These are phyloP conservation scores for Pomatostomus ruficeps DNA, from an alignment of 2,113 vertebrate genomes.

Conservation along the genomic window DNA sequence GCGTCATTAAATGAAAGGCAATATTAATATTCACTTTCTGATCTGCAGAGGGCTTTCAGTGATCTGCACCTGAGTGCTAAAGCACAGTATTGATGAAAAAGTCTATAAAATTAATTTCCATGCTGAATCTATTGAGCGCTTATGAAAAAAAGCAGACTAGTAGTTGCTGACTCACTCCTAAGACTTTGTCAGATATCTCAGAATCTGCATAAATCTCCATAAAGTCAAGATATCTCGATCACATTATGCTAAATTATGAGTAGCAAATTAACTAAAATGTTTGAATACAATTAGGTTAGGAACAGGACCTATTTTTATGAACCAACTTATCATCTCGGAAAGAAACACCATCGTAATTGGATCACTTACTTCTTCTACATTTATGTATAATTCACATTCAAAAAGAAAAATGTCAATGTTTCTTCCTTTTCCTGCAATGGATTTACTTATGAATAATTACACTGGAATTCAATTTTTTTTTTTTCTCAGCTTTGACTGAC, in stretches of 20 bases:
- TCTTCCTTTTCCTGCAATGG: conserved; percentile 37
- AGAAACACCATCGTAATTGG: conserved; percentile 44
- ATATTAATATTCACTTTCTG: neutral
- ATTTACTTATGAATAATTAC: conserved; percentile 65
- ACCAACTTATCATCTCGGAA: conserved; percentile 62
- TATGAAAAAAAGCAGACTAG: conserved; percentile 12
- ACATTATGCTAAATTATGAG: conserved; percentile 79
- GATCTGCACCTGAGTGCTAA: conserved; percentile 4
- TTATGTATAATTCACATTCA: conserved; percentile 57
- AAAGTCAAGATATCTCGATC: conserved; percentile 71
- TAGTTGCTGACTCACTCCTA: conserved; percentile 55
- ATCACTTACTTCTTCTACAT: conserved; percentile 50
- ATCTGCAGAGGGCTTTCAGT: neutral
- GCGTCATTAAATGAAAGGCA: neutral
- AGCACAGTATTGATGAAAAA: neutral
- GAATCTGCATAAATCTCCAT: conserved; percentile 78
- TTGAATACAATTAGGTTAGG: conserved; percentile 78
- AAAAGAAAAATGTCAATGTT: conserved; percentile 40
- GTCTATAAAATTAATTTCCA: conserved; percentile 28
- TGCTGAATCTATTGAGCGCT: conserved; percentile 33
- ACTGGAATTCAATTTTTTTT: conserved; percentile 24
- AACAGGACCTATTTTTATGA: conserved; percentile 70
- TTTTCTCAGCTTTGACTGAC: conserved; percentile 39
- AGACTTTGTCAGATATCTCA: conserved; percentile 54
- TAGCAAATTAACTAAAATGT: conserved; percentile 81